phyloP scores from a whole-genome alignment of 1,140 invertebrate species.

The Polyergus mexicanus region DNA sequence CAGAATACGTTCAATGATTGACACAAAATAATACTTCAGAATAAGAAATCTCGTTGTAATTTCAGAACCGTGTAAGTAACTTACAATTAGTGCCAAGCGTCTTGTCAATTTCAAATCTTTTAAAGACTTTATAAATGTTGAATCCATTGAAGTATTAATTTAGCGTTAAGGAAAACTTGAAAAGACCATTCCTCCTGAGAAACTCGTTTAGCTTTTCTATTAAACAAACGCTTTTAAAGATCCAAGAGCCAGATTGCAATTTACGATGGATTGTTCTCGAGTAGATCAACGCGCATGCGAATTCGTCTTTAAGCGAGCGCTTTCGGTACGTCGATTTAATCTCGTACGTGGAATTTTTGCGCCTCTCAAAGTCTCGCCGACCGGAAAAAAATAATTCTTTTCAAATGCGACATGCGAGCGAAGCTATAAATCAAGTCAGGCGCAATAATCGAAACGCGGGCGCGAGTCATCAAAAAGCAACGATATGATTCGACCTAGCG shows the following conservation, averaged over 20 bases:
- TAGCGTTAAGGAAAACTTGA: not conserved
- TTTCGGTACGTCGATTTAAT: constrained; percentile 10
- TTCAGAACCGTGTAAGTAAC: not conserved
- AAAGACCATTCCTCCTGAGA: not conserved
- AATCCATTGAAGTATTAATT: constrained; percentile 21
- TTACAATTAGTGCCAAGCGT: not conserved
- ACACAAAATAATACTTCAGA: not conserved
- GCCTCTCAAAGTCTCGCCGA: constrained; percentile 2
- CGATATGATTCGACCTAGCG: constrained; percentile 17
- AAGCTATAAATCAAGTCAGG: constrained; percentile 55
- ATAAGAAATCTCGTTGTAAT: not conserved
- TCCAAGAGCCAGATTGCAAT: not conserved
- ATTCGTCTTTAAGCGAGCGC: not conserved
- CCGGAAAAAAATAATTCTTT: constrained; percentile 34
- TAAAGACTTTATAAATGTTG: not conserved
- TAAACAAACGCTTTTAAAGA: constrained; percentile 30
- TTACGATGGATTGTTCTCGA: not conserved
- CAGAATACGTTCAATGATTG: constrained; percentile 1
- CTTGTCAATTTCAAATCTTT: not conserved
- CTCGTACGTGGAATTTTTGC: constrained; percentile 20
- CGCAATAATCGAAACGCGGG: constrained; percentile 52
- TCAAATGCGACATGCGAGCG: constrained; percentile 15
- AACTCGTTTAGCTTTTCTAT: constrained; percentile 19
- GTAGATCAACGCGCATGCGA: not conserved
- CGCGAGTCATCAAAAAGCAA: constrained; percentile 36